Evolutionary conservation across 2,797 vertebrate genomes (phyloP), one percentile per base, ranked within the genome.

Genomic region (Tapirus indicus): DNA sequence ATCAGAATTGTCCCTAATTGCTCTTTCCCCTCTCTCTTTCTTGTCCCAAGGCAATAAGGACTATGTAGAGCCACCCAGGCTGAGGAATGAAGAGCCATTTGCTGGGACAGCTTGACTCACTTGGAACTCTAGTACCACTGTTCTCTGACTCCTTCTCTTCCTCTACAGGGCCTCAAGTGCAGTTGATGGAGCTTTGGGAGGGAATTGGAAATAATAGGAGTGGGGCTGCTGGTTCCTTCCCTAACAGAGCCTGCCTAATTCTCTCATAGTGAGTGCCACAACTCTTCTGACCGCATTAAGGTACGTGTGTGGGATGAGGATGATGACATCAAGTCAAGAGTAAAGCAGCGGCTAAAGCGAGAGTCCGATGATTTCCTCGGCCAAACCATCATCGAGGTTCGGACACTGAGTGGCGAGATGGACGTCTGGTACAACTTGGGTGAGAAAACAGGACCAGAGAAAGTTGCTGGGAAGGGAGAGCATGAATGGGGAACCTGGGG

Each of bases 361-460:
- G 99, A 99, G 95, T 99, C 99, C 0, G 99, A 99, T 44, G 99
- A 99, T 98, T 99, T 99, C 97, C 98, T 99, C 86, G 99, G 99
- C 12, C 99, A 99, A 98, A 99, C 99, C 69, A 99, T 99, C 97
- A 99, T 99, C 54, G 99, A 99, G 98, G 99, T 99, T 66, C 99
- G 99, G 88, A 99, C 99, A 0, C 98, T 99, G 97, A 99, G 99
- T 0, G 99, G 99, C 85, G 99, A 99, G 98, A 99, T 99, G 99
- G 99, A 99, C 35, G 99, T 99, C 97, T 99, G 99, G 99, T 99
- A 99, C 98, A 99, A 99, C 98, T 99, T 99, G 49, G 99, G 99
- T 99, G 91, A 99, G 99, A 44, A 97, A 90, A 87, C 52, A 66
- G 82, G 49, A 62, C 69, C 89, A 78, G 56, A 68, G 47, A 75